Evolutionary conservation across 2,113 vertebrate genomes (phyloP).

Genomic region (Prionailurus bengalensis): DNA sequence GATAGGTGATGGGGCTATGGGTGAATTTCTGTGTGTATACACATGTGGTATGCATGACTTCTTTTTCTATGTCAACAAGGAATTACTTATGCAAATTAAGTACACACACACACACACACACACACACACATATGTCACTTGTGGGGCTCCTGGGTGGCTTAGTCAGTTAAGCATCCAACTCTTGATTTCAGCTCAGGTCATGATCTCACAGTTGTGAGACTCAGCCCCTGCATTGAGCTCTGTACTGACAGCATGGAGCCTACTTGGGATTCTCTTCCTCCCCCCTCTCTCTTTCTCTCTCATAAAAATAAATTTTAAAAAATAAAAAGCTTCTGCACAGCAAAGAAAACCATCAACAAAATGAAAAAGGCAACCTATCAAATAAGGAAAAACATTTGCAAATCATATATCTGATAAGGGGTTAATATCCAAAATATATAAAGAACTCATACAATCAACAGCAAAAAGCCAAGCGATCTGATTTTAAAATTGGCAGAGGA

Average conservation of each 20-base stretch:
- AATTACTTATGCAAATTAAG: not conserved
- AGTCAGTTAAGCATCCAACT: too few relatives aligned
- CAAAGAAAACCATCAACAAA: slow-evolving; percentile 3
- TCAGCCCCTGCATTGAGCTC: too few relatives aligned
- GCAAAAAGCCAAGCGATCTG: not conserved
- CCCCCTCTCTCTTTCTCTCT: too few relatives aligned
- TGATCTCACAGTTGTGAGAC: too few relatives aligned
- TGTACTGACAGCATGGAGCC: too few relatives aligned
- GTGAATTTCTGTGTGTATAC: not conserved
- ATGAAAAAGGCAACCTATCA: not conserved
- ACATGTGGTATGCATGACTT: not conserved
- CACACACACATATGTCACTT: too few relatives aligned
- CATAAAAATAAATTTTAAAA: too few relatives aligned
- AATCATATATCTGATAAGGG: not conserved
- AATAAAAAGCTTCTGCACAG: not conserved
- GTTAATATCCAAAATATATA: slow-evolving; percentile 32
- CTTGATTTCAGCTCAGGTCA: too few relatives aligned
- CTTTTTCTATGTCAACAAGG: not conserved
- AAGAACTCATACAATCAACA: not conserved
- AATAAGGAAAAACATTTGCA: not conserved
- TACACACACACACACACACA: too few relatives aligned
- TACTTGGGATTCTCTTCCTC: too few relatives aligned
- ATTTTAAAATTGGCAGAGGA: not conserved
- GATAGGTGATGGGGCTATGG: not conserved
- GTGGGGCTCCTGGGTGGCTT: too few relatives aligned